Conservation (phyloP, 2,888 invertebrate species). For the Neoitamus cyanurus region DNA sequence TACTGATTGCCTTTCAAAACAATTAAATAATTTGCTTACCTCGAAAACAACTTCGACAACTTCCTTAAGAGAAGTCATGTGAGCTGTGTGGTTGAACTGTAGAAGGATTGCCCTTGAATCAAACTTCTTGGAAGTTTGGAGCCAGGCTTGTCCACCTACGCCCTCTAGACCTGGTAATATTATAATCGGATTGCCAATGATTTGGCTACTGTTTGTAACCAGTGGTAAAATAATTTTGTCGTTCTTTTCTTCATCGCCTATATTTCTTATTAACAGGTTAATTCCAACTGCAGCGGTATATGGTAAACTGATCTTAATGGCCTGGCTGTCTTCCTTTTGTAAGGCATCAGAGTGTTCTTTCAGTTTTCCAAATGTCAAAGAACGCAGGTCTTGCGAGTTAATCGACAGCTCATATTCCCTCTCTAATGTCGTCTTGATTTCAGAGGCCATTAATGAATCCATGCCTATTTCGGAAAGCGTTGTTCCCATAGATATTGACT, state of each 20-base stretch:
- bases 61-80: slow-evolving; percentile 57
- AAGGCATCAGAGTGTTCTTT: slow-evolving; percentile 61
- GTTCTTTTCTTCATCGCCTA: slow-evolving; percentile 72
- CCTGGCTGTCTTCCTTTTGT: slow-evolving; percentile 58
- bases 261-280: slow-evolving; percentile 71
- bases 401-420: slow-evolving; percentile 89
- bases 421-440: slow-evolving; percentile 93
- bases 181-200: slow-evolving; percentile 56
- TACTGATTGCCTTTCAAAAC: not conserved
- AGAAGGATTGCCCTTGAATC: slow-evolving; percentile 58
- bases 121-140: slow-evolving; percentile 59
- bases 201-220: slow-evolving; percentile 67
- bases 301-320: slow-evolving; percentile 60
- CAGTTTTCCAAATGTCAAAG: slow-evolving; percentile 74
- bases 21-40: slow-evolving; percentile 54
- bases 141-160: slow-evolving; percentile 67
- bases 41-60: slow-evolving; percentile 59
- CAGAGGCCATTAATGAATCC: slow-evolving; percentile 97
- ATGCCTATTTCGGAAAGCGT: slow-evolving; percentile 92
- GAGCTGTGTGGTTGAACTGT: slow-evolving; percentile 60
- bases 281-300: slow-evolving; percentile 66
- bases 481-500: slow-evolving; percentile 76
- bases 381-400: slow-evolving; percentile 86
- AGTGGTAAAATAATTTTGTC: slow-evolving; percentile 70
- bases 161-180: slow-evolving; percentile 79